phyloP scores from a whole-genome alignment of 2,888 invertebrate species.

The Sylvicola cinctus region DNA sequence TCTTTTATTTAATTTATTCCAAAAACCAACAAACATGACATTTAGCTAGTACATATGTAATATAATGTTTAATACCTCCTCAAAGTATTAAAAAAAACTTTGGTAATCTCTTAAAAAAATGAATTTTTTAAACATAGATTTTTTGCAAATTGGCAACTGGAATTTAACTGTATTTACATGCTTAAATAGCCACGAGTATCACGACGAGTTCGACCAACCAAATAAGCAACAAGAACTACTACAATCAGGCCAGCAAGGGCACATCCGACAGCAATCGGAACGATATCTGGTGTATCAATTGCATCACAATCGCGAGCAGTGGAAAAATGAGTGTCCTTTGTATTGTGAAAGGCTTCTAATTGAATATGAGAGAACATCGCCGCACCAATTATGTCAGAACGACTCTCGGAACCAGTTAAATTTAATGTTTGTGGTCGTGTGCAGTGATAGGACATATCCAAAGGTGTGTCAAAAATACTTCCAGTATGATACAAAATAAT shows the following conservation, averaged over 20 bases:
- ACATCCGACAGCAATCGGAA: slow-evolving; percentile 93
- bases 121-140: no score
- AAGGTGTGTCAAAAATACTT: slow-evolving; percentile 33
- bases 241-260: slow-evolving; percentile 76
- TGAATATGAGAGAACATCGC: slow-evolving; percentile 42
- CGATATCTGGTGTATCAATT: slow-evolving; percentile 63
- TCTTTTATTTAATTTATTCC: no score
- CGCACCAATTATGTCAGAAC: slow-evolving; percentile 21
- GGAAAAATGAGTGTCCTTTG: slow-evolving; percentile 34
- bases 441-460: slow-evolving; percentile 55
- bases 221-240: slow-evolving; percentile 79
- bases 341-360: slow-evolving; percentile 47
- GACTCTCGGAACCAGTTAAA: slow-evolving; percentile 23
- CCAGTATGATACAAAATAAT: slow-evolving; percentile 28
- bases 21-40: no score
- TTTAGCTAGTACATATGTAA: no score
- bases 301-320: slow-evolving; percentile 53
- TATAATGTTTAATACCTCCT: no score
- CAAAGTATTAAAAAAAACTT: no score
- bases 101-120: no score
- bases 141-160: no score
- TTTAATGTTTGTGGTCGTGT: slow-evolving; percentile 33
- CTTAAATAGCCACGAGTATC: slow-evolving; percentile 72
- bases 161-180: slow-evolving; percentile 36
- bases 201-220: slow-evolving; percentile 73